phyloP scores from a whole-genome alignment of 2,113 vertebrate species.

The Bubo scandiacus region DNA sequence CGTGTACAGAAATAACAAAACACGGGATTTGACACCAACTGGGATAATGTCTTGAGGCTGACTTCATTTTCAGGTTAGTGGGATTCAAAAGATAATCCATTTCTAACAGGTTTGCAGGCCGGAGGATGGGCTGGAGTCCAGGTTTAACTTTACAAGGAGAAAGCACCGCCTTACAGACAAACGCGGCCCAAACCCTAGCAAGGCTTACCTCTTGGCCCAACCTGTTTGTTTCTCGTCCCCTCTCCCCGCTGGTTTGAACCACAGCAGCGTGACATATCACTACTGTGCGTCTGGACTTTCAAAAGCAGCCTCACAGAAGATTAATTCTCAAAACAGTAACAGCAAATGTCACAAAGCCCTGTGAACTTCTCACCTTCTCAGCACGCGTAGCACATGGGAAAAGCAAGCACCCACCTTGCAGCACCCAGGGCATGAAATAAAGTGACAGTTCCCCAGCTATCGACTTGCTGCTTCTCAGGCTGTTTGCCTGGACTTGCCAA shows the following conservation, averaged over 20 bases:
- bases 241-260: not conserved
- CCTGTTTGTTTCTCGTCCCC: not conserved
- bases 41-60: not conserved
- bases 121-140: not conserved
- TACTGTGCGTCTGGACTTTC: not conserved
- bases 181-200: not conserved
- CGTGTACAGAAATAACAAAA: not conserved
- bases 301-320: not conserved
- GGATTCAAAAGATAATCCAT: not conserved
- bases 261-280: not conserved
- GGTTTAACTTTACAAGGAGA: not conserved
- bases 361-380: not conserved
- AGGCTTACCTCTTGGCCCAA: too few relatives aligned
- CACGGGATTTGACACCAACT: too few relatives aligned
- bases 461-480: not conserved
- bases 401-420: not conserved
- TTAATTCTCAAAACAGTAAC: not conserved
- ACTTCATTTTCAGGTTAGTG: not conserved
- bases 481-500: not conserved
- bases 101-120: too few relatives aligned
- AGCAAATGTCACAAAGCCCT: not conserved
- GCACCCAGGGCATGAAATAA: not conserved
- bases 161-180: not conserved
- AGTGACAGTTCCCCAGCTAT: not conserved
- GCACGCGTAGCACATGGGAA: not conserved